A percentile compares a stretch with the other conserved stretches of the same genome.
Conservation (phyloP, 2,113 vertebrate species). For the Notothenia rossii region DNA sequence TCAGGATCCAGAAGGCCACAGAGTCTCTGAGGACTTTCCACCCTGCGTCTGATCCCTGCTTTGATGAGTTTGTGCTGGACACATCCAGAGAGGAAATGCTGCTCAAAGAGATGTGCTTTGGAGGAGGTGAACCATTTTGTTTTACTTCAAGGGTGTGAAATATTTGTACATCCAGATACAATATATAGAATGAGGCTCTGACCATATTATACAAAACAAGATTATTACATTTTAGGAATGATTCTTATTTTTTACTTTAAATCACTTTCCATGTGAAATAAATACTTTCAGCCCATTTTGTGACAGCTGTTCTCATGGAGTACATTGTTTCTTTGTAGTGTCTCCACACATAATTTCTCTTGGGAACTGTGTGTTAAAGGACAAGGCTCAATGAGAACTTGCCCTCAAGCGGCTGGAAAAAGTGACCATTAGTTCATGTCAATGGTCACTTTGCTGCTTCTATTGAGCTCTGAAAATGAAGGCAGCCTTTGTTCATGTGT, state of each 20-base stretch:
- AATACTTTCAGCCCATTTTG: background rate
- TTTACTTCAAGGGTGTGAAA: background rate
- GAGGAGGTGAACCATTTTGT: constrained; percentile 83
- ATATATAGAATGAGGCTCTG: background rate
- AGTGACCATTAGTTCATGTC: background rate
- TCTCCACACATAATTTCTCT: background rate
- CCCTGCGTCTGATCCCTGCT: constrained; percentile 90
- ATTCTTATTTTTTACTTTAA: background rate
- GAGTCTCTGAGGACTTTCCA: constrained; percentile 94
- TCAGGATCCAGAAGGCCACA: constrained; percentile 95
- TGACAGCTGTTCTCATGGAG: background rate
- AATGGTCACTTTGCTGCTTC: background rate
- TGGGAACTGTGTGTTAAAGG: background rate
- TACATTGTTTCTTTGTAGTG: background rate
- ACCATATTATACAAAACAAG: background rate
- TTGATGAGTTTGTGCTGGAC: constrained; percentile 93
- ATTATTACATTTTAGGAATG: background rate
- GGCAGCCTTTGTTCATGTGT: background rate
- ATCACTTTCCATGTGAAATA: background rate
- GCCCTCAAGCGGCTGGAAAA: constrained; percentile 5
- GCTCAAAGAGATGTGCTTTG: constrained; percentile 91
- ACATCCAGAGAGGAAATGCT: constrained; percentile 89
- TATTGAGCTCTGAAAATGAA: constrained; percentile 1
- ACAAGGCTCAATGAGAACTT: background rate
- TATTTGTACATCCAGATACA: background rate